Conservation (phyloP, 2,888 invertebrate species). For the Bombylius discolor region DNA sequence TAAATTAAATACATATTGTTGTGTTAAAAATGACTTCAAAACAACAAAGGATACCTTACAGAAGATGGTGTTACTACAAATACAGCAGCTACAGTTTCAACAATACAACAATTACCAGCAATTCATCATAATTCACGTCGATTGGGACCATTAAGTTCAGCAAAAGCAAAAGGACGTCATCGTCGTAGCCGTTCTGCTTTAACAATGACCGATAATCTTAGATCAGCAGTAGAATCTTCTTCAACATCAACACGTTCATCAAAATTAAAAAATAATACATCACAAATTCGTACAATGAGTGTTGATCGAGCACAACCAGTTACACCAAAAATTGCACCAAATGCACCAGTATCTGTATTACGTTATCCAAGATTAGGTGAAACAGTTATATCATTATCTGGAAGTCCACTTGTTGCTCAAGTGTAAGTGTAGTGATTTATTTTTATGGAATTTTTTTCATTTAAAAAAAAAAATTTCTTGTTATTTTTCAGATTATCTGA, state of each 20-base stretch:
- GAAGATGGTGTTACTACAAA: conserved; percentile 29
- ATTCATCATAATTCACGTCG: conserved; percentile 9
- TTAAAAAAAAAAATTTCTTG: not conserved
- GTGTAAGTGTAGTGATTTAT: conserved; percentile 23
- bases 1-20: not conserved
- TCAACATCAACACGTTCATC: conserved; percentile 18
- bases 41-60: conserved; percentile 34
- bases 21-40: conserved; percentile 2
- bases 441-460: not conserved
- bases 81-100: conserved; percentile 11
- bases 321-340: conserved; percentile 19
- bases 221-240: conserved; percentile 5
- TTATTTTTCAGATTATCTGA: conserved; percentile 24
- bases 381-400: conserved; percentile 30
- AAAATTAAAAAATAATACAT: conserved; percentile 29
- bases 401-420: conserved; percentile 33
- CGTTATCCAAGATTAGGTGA: conserved; percentile 36
- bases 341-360: conserved; percentile 27
- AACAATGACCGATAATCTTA: not conserved
- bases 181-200: conserved; percentile 31
- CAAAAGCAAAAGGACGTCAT: conserved; percentile 26
- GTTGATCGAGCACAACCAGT: conserved; percentile 25
- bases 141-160: conserved; percentile 29
- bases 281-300: conserved; percentile 27
- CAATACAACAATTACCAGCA: conserved; percentile 7